Conservation (phyloP, 2,797 vertebrate genomes). For the Australoheros facetus region DNA sequence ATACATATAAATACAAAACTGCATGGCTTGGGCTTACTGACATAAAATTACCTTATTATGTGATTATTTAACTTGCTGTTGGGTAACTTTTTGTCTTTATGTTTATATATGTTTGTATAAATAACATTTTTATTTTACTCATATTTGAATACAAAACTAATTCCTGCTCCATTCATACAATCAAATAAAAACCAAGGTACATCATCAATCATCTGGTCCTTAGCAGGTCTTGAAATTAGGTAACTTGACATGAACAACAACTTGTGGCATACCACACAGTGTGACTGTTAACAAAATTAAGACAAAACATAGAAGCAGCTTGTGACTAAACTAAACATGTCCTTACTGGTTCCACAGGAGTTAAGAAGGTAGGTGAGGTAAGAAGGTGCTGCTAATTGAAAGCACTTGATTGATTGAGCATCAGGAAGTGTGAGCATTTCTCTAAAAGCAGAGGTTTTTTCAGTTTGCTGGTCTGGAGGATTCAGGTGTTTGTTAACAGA, state of each 20-base stretch:
- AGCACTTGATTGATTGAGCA: not conserved
- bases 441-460: not conserved
- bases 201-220: not conserved
- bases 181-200: not conserved
- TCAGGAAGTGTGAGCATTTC: not conserved
- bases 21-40: not conserved
- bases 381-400: not conserved
- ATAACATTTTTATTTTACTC: not conserved
- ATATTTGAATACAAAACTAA: not conserved
- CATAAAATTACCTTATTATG: constrained; percentile 4
- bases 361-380: not conserved
- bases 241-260: not conserved
- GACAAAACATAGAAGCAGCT: too few species aligned
- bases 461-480: not conserved
- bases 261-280: not conserved
- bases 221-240: not conserved
- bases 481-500: not conserved
- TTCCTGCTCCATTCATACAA: not conserved
- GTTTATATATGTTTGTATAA: not conserved
- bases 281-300: not conserved
- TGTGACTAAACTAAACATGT: not conserved
- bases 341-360: not conserved
- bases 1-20: not conserved
- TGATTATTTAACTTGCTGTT: not conserved
- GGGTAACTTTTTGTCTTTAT: not conserved